These are phyloP conservation scores for Craseonycteris thonglongyai DNA, from an alignment of 2,113 vertebrate genomes.

Conservation along the genomic window DNA sequence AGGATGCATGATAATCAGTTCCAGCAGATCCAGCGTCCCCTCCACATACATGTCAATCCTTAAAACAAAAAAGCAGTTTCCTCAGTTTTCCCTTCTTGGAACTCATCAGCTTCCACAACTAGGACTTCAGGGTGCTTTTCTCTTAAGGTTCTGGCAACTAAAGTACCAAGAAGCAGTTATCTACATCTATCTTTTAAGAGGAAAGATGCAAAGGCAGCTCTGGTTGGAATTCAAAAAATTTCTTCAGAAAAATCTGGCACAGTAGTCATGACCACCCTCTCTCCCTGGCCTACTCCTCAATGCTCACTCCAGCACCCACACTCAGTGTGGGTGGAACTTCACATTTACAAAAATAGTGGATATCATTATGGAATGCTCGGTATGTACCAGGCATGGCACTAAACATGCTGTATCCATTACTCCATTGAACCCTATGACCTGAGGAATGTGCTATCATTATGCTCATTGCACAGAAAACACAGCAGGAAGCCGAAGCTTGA, in stretches of 20 bases:
- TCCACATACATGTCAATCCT: constrained; percentile 91
- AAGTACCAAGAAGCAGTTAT: not conserved
- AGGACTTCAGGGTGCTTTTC: not conserved
- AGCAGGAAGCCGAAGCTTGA: not conserved
- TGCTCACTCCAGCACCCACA: not conserved
- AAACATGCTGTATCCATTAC: not conserved
- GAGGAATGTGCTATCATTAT: not conserved
- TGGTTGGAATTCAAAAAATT: not conserved
- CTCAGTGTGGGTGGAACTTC: not conserved
- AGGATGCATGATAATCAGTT: constrained; percentile 78
- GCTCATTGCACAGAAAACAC: not conserved
- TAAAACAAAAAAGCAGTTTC: constrained; percentile 13
- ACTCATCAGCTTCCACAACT: not conserved
- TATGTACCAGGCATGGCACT: not conserved
- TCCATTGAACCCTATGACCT: not conserved
- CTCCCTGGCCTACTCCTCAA: not conserved
- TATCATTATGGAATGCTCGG: not conserved
- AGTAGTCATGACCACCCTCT: not conserved
- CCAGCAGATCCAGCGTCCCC: constrained; percentile 84
- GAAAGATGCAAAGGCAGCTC: not conserved
- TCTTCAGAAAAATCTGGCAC: not conserved
- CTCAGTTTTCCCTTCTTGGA: not conserved
- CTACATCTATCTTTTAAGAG: not conserved
- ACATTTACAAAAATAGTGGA: not conserved
- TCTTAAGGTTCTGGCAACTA: not conserved